Percentiles rank a stretch among this genome's conserved stretches.
Evolutionary conservation across 1,140 invertebrate genomes (phyloP).

Genomic region (Trialeurodes vaporariorum): DNA sequence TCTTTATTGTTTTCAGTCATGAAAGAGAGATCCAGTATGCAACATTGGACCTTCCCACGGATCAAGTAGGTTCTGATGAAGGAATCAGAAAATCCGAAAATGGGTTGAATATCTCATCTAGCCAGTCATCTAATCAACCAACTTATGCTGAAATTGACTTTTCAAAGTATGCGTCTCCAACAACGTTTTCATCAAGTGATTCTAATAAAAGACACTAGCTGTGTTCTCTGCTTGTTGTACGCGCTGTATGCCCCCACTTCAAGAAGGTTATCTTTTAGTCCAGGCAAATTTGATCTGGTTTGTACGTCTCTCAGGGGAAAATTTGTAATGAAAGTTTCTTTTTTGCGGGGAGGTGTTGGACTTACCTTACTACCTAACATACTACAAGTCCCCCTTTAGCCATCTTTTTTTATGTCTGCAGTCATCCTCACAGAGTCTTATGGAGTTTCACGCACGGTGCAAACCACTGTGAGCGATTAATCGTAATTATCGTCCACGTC

Average conservation of each 20-base stretch:
- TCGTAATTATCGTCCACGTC: too few species aligned
- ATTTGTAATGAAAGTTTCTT: background rate
- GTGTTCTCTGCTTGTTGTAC: too few species aligned
- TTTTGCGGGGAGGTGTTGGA: too few species aligned
- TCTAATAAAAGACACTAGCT: background rate
- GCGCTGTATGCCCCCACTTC: too few species aligned
- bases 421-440: too few species aligned
- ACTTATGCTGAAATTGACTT: background rate
- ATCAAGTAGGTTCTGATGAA: background rate
- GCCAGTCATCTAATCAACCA: background rate
- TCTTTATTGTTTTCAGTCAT: background rate
- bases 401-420: too few species aligned
- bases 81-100: background rate
- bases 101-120: background rate
- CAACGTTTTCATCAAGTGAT: background rate
- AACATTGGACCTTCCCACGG: background rate
- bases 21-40: background rate
- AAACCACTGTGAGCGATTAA: too few species aligned
- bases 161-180: background rate
- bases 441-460: too few species aligned
- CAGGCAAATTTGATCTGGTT: background rate
- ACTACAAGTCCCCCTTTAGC: too few species aligned
- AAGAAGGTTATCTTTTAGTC: too few species aligned
- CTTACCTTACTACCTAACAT: too few species aligned
- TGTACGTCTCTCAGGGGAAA: background rate